Conservation (phyloP, 2,797 vertebrate species). For the Scarus forsteni region DNA sequence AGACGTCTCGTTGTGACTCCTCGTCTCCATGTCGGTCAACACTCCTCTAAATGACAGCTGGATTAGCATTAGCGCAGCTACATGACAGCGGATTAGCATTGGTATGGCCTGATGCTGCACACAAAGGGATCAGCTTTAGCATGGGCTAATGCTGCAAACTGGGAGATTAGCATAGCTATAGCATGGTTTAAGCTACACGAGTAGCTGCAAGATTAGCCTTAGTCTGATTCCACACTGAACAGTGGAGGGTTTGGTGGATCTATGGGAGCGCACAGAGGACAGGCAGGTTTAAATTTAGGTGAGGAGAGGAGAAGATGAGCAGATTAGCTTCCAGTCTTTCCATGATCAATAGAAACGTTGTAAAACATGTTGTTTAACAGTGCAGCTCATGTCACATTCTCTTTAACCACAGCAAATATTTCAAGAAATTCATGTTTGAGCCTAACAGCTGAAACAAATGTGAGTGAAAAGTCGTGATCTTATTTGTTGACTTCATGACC, state of each 20-base stretch:
- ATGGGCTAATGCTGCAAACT: conserved; percentile 43
- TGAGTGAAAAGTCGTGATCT: no score
- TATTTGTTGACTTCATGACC: no score
- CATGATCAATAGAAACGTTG: not conserved
- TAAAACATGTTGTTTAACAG: no score
- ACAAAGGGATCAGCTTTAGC: conserved; percentile 53
- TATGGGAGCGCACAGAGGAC: not conserved
- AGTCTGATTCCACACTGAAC: conserved; percentile 7
- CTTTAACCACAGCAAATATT: no score
- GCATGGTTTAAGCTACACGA: conserved; percentile 14
- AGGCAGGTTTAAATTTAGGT: not conserved
- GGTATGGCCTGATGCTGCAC: conserved; percentile 10
- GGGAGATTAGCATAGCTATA: conserved; percentile 56
- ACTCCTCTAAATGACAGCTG: conserved; percentile 33
- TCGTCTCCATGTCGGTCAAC: conserved; percentile 1
- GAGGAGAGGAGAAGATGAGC: not conserved
- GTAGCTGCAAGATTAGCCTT: conserved; percentile 25
- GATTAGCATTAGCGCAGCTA: conserved; percentile 51
- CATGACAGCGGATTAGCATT: conserved; percentile 46
- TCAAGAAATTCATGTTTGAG: no score
- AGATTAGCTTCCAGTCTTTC: not conserved
- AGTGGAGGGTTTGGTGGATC: not conserved
- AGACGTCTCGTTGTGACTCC: not conserved
- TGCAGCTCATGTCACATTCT: no score
- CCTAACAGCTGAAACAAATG: no score